Evolutionary conservation across 2,888 invertebrate species (phyloP).

Genomic region (Amblyjoppa proteus): DNA sequence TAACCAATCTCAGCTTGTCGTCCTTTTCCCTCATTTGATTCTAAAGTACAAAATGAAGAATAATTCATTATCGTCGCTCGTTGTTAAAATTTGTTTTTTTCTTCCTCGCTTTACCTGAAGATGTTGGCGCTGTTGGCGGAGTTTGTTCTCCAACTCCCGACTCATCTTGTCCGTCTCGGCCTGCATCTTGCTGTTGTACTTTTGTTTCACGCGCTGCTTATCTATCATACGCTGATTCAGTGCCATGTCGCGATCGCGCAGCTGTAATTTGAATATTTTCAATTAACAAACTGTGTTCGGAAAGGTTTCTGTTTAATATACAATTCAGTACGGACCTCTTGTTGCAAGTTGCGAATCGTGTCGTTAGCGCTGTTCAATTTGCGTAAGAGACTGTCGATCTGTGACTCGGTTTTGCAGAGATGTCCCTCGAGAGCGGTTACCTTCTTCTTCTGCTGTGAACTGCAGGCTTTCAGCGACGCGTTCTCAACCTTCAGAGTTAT

Average conservation of each 20-base stretch:
- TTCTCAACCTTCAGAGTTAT: conserved; percentile 89
- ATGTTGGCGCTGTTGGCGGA: conserved; percentile 87
- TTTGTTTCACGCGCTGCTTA: conserved; percentile 86
- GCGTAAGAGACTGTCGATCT: conserved; percentile 87
- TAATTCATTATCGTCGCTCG: background rate
- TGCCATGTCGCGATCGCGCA: conserved; percentile 85
- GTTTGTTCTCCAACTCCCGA: conserved; percentile 89
- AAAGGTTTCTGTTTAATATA: background rate
- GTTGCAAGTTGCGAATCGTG: conserved; percentile 87
- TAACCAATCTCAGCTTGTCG: conserved; percentile 87
- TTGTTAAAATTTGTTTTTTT: background rate
- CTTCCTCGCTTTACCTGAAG: conserved; percentile 82
- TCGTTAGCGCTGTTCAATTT: conserved; percentile 89
- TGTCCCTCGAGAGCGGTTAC: conserved; percentile 89
- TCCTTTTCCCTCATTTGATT: conserved; percentile 88
- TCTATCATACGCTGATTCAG: conserved; percentile 86
- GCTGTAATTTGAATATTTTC: conserved; percentile 75
- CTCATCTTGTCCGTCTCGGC: conserved; percentile 91
- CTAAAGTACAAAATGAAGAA: conserved; percentile 70
- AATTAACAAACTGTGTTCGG: background rate
- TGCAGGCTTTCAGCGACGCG: conserved; percentile 88
- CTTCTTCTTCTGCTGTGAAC: conserved; percentile 90
- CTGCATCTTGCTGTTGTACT: conserved; percentile 86
- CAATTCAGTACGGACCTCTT: conserved; percentile 83
- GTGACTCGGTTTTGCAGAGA: conserved; percentile 88